These are phyloP conservation scores for Cydia pomonella DNA, from an alignment of 1,140 invertebrate species.

Conservation along the genomic window DNA sequence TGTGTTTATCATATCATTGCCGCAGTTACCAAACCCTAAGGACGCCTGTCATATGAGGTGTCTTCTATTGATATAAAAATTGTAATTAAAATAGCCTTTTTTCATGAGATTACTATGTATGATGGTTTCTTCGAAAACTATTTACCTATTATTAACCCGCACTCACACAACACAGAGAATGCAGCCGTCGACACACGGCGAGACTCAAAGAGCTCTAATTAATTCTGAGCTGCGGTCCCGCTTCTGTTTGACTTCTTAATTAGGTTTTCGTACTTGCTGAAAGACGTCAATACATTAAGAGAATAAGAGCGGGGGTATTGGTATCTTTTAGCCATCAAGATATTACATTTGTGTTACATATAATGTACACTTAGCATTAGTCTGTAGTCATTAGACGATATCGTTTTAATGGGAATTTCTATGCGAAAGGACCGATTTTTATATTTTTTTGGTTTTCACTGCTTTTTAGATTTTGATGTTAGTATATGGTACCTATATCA, in stretches of 20 bases:
- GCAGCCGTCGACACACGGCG: neutral
- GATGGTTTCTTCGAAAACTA: neutral
- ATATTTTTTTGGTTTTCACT: too few relatives aligned
- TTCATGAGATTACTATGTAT: neutral
- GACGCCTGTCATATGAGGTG: too few relatives aligned
- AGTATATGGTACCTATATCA: too few relatives aligned
- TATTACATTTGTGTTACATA: neutral
- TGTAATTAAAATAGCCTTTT: too few relatives aligned
- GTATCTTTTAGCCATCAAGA: neutral
- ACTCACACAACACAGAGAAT: neutral
- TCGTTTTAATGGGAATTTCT: too few relatives aligned
- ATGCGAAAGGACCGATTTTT: too few relatives aligned
- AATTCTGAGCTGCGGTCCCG: slow-evolving; percentile 6
- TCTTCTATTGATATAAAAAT: too few relatives aligned
- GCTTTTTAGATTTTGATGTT: too few relatives aligned
- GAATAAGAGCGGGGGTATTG: neutral
- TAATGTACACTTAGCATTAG: too few relatives aligned
- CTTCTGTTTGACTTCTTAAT: slow-evolving; percentile 31
- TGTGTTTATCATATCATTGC: too few relatives aligned
- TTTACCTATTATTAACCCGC: neutral
- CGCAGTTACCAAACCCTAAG: too few relatives aligned
- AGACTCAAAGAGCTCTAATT: slow-evolving; percentile 15
- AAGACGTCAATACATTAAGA: slow-evolving; percentile 11
- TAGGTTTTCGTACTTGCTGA: slow-evolving; percentile 26
- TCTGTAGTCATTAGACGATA: too few relatives aligned